phyloP scores from a whole-genome alignment of 2,797 vertebrate species.

The Rachycentron canadum region DNA sequence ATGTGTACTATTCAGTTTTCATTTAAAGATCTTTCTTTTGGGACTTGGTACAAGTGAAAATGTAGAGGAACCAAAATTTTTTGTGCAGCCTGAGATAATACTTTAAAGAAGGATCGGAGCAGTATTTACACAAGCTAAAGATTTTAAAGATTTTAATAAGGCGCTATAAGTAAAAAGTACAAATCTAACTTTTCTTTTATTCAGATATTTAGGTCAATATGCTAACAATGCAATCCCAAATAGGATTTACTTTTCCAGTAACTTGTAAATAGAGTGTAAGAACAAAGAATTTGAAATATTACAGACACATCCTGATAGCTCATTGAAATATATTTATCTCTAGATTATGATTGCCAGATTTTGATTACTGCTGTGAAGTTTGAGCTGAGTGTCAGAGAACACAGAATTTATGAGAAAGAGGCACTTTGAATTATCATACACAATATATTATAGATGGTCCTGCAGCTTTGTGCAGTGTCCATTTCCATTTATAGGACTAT shows the following conservation, averaged over 20 bases:
- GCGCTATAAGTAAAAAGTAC: background rate
- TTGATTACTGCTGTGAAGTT: conserved; percentile 32
- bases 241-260: background rate
- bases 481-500: conserved; percentile 13
- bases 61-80: background rate
- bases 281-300: conserved; percentile 5
- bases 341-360: conserved; percentile 22
- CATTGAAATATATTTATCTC: conserved; percentile 41
- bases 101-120: background rate
- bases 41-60: background rate
- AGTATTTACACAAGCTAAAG: background rate
- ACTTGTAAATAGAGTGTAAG: background rate
- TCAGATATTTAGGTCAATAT: conserved; percentile 8
- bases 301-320: conserved; percentile 14
- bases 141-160: background rate
- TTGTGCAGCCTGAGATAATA: background rate
- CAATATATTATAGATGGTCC: conserved; percentile 13
- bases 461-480: conserved; percentile 21
- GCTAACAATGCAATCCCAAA: background rate
- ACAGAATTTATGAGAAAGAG: conserved; percentile 9
- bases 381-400: conserved; percentile 30
- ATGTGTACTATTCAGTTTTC: too few species aligned
- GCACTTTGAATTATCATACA: conserved; percentile 6
- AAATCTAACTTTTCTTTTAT: background rate
- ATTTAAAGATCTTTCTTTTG: background rate